phyloP scores from a whole-genome alignment of 2,888 invertebrate genomes.

The Sarcophaga rosellei region DNA sequence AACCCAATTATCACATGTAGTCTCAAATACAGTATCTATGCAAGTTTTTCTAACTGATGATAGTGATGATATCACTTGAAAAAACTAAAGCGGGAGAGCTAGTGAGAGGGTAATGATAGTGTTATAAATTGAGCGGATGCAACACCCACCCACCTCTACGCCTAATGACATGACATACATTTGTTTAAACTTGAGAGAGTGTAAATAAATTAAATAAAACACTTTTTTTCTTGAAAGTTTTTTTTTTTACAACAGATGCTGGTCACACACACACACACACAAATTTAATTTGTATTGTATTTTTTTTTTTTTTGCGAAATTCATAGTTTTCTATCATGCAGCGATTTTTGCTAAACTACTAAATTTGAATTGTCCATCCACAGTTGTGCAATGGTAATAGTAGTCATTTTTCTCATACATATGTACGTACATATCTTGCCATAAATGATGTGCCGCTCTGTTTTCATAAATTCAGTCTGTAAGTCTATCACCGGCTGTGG shows the following conservation, averaged over 20 bases:
- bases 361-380: conserved; percentile 50
- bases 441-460: conserved; percentile 57
- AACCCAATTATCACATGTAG: conserved; percentile 59
- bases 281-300: too few species aligned
- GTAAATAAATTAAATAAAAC: conserved; percentile 58
- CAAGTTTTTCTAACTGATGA: conserved; percentile 37
- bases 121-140: conserved; percentile 66
- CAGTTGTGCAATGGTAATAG: conserved; percentile 22
- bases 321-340: conserved; percentile 50
- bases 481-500: conserved; percentile 52
- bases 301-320: neutral
- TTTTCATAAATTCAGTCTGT: conserved; percentile 34
- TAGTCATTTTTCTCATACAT: conserved; percentile 22
- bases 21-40: conserved; percentile 21
- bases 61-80: conserved; percentile 62
- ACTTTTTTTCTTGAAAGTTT: conserved; percentile 3
- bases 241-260: too few species aligned
- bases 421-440: too few species aligned
- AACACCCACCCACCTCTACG: conserved; percentile 65
- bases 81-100: neutral
- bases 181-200: conserved; percentile 59
- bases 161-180: conserved; percentile 62
- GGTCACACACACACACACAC: too few species aligned
- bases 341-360: conserved; percentile 31
- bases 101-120: neutral